Percentiles rank a stretch among this genome's conserved stretches.
Evolutionary conservation across 2,888 invertebrate genomes (phyloP).

Genomic region (Rhingia rostrata): DNA sequence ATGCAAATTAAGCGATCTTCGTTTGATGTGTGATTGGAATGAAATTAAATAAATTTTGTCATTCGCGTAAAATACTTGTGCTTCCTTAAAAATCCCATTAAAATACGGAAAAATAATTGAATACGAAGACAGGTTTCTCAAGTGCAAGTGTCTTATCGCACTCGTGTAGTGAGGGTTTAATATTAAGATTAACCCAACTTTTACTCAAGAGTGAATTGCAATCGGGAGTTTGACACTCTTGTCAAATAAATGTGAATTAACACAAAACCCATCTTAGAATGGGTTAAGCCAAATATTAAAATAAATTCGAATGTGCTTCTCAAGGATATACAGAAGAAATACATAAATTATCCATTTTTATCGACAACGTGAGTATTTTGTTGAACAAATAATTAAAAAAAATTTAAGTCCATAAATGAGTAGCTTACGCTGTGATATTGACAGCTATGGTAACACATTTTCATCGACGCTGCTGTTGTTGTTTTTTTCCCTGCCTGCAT

Average conservation of each 20-base stretch:
- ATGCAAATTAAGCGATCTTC: background rate
- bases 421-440: slow-evolving; percentile 2
- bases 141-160: slow-evolving; percentile 33
- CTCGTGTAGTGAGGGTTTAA: no score
- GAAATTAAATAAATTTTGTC: background rate
- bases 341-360: background rate
- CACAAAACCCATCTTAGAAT: no score
- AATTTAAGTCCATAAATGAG: background rate
- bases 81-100: background rate
- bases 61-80: background rate
- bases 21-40: background rate
- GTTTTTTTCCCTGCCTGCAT: slow-evolving; percentile 31
- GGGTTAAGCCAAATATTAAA: background rate
- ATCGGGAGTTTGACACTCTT: no score
- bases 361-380: slow-evolving; percentile 26
- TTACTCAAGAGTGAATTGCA: no score
- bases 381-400: no score
- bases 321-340: slow-evolving; percentile 7
- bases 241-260: no score
- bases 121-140: slow-evolving; percentile 55
- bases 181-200: no score
- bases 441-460: slow-evolving; percentile 28
- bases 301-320: background rate
- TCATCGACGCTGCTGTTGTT: slow-evolving; percentile 18
- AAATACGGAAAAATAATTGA: slow-evolving; percentile 1